Base-by-base conservation (phyloP, 1,140 invertebrate genomes). In the Listronotus bonariensis region DNA sequence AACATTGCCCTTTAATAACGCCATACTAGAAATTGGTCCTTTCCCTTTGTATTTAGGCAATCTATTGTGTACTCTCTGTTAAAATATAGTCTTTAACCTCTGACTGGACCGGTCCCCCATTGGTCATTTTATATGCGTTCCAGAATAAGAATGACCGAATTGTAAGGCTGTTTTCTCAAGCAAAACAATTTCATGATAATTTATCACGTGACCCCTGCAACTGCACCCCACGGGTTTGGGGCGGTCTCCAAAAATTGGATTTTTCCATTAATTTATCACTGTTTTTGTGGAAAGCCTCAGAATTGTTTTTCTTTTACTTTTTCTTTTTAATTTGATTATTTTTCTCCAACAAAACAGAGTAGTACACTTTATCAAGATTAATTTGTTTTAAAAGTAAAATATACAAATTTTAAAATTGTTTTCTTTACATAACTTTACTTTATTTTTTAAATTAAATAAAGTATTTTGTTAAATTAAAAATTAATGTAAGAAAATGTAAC, bases 81-180 rank as follows among this genome's bases (percentile, higher is more conserved):
- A 38, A 52, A 52, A 52, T 52, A 52, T 52, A 34, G 49, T 52
- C 17, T 26, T 52, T 52, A n/a, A 52, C 8, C 49, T 36, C 31
- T 18, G 18, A 20, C 45, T 20, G 6, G 45, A 43, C 41, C 14
- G 9, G n/a, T 52, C 49, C 49, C 49, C 34, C 17, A 52, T 52
- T 52, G 49, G 49, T 52, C 49, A 52, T 52, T 52, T 36, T 26
- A 52, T 52, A 52, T 52, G 49, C 49, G 31, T 48, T 48, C 9
- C 7, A 17, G 45, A 48, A 48, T 52, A 52, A 38, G 49, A 52
- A 52, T 52, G 20, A 34, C 49, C 17, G 26, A 36, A 52, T 52
- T 52, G 45, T 48, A 12, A 48, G 45, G 45, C 45, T 48, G 45
- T 48, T 48, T 48, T 43, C 18, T 48, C 45, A 48, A 48, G 45